Conservation (phyloP, 2,888 invertebrate species). For the Poecilus cupreus region DNA sequence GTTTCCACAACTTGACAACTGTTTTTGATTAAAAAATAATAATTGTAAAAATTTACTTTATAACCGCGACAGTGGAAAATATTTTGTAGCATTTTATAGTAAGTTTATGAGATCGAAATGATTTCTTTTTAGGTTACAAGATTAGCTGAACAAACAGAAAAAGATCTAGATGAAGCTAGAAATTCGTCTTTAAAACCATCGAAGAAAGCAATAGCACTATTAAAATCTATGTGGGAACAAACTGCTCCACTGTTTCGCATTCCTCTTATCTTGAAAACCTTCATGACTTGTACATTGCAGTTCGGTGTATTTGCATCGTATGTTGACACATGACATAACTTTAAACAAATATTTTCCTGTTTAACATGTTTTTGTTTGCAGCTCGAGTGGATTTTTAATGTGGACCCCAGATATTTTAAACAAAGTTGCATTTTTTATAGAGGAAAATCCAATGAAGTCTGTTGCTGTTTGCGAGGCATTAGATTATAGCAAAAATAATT, state of each 20-base stretch:
- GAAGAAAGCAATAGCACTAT: constrained; percentile 60
- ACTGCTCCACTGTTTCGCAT: constrained; percentile 69
- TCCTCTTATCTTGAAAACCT: constrained; percentile 68
- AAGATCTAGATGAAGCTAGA: background rate
- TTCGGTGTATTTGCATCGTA: constrained; percentile 71
- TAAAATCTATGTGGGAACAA: constrained; percentile 70
- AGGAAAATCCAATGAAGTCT: constrained; percentile 63
- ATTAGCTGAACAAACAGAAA: constrained; percentile 47
- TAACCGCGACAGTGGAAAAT: too few species aligned
- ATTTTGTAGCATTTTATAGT: too few species aligned
- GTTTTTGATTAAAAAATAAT: too few species aligned
- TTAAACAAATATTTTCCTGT: background rate
- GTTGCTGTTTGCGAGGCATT: constrained; percentile 68
- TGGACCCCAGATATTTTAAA: constrained; percentile 79
- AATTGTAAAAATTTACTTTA: too few species aligned
- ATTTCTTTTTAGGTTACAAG: constrained; percentile 34
- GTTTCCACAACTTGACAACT: too few species aligned
- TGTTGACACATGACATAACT: constrained; percentile 62
- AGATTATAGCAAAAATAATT: constrained; percentile 44
- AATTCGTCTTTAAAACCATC: background rate
- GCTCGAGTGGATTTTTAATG: constrained; percentile 76
- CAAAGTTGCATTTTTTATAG: constrained; percentile 70
- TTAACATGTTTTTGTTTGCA: constrained; percentile 63
- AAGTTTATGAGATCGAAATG: too few species aligned
- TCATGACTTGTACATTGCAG: constrained; percentile 70